A percentile compares a stretch with the other conserved stretches of the same genome.
Evolutionary conservation across 2,113 vertebrate genomes (phyloP).

Genomic region (Ageneiosus marmoratus): DNA sequence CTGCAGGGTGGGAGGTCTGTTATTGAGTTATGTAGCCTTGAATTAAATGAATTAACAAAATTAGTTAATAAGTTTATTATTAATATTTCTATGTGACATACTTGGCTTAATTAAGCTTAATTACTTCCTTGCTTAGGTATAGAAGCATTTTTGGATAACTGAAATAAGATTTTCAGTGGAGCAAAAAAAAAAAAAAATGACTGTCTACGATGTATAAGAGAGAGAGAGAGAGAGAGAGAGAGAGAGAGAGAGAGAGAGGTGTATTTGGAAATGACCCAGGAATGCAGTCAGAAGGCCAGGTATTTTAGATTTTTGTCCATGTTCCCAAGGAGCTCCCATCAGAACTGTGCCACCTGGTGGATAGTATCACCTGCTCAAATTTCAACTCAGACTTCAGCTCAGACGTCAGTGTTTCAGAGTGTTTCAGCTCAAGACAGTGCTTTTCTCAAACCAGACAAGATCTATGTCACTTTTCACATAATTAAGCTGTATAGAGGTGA

Average conservation of each 20-base stretch:
- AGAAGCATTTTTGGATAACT: conserved; percentile 55
- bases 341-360: conserved; percentile 71
- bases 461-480: conserved; percentile 33
- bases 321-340: conserved; percentile 24
- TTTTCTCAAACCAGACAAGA: neutral
- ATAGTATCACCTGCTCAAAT: conserved; percentile 13
- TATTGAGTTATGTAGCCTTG: no score
- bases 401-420: no score
- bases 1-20: no score
- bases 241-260: neutral
- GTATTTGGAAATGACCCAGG: conserved; percentile 48
- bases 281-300: conserved; percentile 58
- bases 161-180: conserved; percentile 28
- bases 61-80: neutral
- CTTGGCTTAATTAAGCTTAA: neutral
- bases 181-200: conserved; percentile 45
- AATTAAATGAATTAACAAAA: neutral
- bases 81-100: neutral
- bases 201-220: conserved; percentile 30
- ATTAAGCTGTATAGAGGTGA: neutral
- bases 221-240: neutral
- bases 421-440: no score
- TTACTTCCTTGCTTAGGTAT: conserved; percentile 17
- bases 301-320: conserved; percentile 58
- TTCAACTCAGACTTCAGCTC: neutral